These are phyloP conservation scores for Melanotaenia duboulayi DNA, from an alignment of 2,113 vertebrate genomes.

Conservation along the genomic window DNA sequence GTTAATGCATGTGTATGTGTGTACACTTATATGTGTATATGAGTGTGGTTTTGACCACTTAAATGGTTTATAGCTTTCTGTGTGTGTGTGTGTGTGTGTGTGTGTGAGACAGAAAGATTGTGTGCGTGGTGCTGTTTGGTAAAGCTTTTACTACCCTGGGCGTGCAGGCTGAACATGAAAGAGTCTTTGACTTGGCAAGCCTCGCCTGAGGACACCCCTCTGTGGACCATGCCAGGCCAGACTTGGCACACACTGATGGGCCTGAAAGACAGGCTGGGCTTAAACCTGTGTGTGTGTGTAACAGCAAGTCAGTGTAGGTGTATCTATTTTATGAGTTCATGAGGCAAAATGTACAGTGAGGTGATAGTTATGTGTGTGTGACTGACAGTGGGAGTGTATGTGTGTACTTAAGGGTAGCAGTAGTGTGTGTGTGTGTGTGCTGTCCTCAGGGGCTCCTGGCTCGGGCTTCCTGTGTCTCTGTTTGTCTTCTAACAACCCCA, in stretches of 20 bases:
- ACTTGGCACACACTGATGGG: conserved; percentile 87
- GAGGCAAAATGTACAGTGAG: conserved; percentile 51
- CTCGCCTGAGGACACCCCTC: conserved; percentile 88
- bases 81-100: conserved; percentile 40
- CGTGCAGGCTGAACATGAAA: conserved; percentile 81
- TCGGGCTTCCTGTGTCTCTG: conserved; percentile 75
- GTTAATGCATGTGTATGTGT: conserved; percentile 46
- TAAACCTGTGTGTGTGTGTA: conserved; percentile 63
- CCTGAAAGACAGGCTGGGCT: conserved; percentile 84
- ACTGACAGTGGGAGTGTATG: conserved; percentile 52
- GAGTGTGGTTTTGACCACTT: conserved; percentile 64
- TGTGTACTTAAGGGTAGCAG: conserved; percentile 59
- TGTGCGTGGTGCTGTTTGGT: conserved; percentile 64
- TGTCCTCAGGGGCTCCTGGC: conserved; percentile 69
- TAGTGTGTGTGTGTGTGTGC: conserved; percentile 36
- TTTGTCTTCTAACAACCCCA: conserved; percentile 77
- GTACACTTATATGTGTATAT: conserved; percentile 26
- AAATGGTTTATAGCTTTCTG: conserved; percentile 58
- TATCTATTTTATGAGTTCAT: conserved; percentile 61
- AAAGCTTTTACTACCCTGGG: conserved; percentile 75
- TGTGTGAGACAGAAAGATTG: conserved; percentile 5
- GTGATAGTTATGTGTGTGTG: conserved; percentile 30
- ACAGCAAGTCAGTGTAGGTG: conserved; percentile 47
- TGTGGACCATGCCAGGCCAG: conserved; percentile 87
- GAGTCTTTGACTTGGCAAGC: conserved; percentile 88